Conservation (phyloP, 2,888 invertebrate species). For the Cepaea hortensis region DNA sequence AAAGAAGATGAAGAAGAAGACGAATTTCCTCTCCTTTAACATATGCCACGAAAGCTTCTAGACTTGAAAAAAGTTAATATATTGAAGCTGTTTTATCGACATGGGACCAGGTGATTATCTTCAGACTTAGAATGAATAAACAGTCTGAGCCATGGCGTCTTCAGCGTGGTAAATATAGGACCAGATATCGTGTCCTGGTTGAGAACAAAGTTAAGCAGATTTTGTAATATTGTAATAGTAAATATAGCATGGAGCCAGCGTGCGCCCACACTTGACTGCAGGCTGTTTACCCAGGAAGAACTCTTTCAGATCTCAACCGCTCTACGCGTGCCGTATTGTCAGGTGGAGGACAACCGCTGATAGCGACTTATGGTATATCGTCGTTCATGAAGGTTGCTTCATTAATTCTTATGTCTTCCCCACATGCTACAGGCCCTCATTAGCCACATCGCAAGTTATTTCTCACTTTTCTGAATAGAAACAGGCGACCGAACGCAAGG, state of each 20-base stretch:
- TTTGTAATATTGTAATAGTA: background rate
- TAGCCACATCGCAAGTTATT: background rate
- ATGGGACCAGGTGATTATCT: background rate
- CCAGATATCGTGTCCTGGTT: too few relatives aligned
- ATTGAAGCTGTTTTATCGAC: background rate
- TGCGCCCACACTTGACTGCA: constrained; percentile 4
- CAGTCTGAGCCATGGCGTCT: too few relatives aligned
- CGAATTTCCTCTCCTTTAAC: too few relatives aligned
- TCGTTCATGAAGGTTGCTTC: too few relatives aligned
- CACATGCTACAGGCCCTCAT: constrained; percentile 8
- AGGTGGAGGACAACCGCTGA: background rate
- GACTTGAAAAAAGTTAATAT: background rate
- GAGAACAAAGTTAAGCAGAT: background rate
- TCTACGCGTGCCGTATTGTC: background rate
- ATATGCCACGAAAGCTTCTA: too few relatives aligned
- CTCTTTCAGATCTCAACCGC: background rate
- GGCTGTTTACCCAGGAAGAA: background rate
- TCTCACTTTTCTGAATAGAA: background rate
- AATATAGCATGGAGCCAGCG: background rate
- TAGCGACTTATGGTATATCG: background rate
- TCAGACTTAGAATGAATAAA: background rate
- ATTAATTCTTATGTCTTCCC: background rate
- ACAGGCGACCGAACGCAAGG: background rate
- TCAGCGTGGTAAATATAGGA: background rate
- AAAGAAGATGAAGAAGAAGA: too few relatives aligned